These are phyloP conservation scores for Bradypodion pumilum DNA, from an alignment of 2,797 vertebrate species.

Conservation along the genomic window DNA sequence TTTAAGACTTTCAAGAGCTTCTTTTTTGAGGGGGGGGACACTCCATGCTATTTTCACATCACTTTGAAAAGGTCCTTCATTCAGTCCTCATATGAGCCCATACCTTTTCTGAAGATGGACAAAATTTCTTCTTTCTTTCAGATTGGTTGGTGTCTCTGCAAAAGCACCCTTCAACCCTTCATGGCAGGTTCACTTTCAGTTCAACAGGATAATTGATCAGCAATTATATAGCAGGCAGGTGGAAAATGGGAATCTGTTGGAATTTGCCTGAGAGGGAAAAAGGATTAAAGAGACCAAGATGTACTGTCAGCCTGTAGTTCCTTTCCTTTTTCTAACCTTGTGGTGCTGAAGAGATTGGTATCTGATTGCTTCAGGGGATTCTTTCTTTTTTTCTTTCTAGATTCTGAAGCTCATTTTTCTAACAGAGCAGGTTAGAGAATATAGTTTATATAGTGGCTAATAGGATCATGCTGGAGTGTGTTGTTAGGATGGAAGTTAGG, in stretches of 20 bases:
- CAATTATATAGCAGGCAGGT: slow-evolving; percentile 58
- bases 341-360: slow-evolving; percentile 60
- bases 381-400: neutral
- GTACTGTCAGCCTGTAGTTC: slow-evolving; percentile 49
- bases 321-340: slow-evolving; percentile 64
- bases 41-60: neutral
- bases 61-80: neutral
- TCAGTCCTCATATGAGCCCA: neutral
- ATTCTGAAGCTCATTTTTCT: slow-evolving; percentile 37
- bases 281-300: slow-evolving; percentile 62
- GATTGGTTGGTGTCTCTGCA: neutral
- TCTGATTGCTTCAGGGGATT: slow-evolving; percentile 62
- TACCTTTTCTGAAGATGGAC: neutral
- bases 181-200: slow-evolving; percentile 65
- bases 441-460: slow-evolving; percentile 18
- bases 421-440: slow-evolving; percentile 42
- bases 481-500: too few relatives aligned
- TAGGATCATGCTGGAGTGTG: too few relatives aligned
- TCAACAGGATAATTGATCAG: slow-evolving; percentile 63
- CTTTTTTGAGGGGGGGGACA: neutral
- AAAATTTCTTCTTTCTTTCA: neutral
- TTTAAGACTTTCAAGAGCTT: neutral
- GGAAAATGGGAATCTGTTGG: slow-evolving; percentile 64
- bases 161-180: slow-evolving; percentile 46
- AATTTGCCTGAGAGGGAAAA: slow-evolving; percentile 75